Evolutionary conservation across 2,797 vertebrate species (phyloP).

Genomic region (Netta rufina): DNA sequence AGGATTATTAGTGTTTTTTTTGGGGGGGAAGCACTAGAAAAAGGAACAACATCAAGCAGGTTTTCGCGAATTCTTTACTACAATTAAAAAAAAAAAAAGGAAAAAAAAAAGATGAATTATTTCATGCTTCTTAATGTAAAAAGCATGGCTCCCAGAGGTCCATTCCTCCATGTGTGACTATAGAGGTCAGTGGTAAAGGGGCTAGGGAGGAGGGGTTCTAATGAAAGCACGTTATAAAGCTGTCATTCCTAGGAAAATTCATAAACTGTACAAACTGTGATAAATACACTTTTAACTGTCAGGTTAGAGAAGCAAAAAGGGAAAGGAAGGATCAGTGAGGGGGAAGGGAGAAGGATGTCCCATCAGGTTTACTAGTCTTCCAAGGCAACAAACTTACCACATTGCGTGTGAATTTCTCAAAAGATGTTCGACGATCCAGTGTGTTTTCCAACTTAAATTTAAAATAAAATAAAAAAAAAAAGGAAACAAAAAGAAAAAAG

Average conservation of each 20-base stretch:
- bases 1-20: not conserved
- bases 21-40: not conserved
- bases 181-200: slow-evolving; percentile 6
- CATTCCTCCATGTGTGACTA: slow-evolving; percentile 5
- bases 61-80: slow-evolving; percentile 32
- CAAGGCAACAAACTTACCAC: slow-evolving; percentile 82
- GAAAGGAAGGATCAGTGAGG: slow-evolving; percentile 3
- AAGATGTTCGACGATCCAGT: slow-evolving; percentile 85
- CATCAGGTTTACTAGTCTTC: slow-evolving; percentile 62
- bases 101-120: not conserved
- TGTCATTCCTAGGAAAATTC: slow-evolving; percentile 45
- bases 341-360: slow-evolving; percentile 15
- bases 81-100: not conserved
- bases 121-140: slow-evolving; percentile 44
- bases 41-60: slow-evolving; percentile 31
- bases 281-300: slow-evolving; percentile 33
- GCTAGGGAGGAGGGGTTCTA: slow-evolving; percentile 14
- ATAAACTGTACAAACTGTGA: slow-evolving; percentile 41
- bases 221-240: slow-evolving; percentile 39
- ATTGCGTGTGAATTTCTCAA: slow-evolving; percentile 87
- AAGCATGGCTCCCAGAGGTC: slow-evolving; percentile 23
- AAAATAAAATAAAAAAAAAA: slow-evolving; percentile 29
- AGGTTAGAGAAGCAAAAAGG: slow-evolving; percentile 35
- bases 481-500: slow-evolving; percentile 35
- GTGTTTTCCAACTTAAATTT: slow-evolving; percentile 82